A percentile compares a stretch with the other conserved stretches of the same genome.
Evolutionary conservation across 2,797 vertebrate species (phyloP).

Genomic region (Hydrophis major): DNA sequence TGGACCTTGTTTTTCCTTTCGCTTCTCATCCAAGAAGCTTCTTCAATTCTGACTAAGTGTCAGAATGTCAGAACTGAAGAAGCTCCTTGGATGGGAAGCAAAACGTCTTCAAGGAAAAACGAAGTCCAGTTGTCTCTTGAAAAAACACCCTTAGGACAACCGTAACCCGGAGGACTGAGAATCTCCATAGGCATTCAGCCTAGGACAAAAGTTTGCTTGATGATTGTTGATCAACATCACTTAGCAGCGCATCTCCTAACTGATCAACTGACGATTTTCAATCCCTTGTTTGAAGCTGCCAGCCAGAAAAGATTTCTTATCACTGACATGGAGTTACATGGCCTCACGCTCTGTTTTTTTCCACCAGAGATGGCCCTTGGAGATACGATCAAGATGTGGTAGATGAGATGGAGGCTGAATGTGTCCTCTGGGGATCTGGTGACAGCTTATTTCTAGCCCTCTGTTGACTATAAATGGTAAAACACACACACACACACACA

Average conservation of each 20-base stretch:
- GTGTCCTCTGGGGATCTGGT: constrained; percentile 47
- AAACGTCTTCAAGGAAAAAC: neutral
- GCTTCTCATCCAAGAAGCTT: too few relatives aligned
- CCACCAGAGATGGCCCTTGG: constrained; percentile 47
- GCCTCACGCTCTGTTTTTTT: constrained; percentile 38
- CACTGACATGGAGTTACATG: constrained; percentile 14
- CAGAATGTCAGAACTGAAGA: neutral
- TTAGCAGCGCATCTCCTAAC: neutral
- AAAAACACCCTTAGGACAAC: neutral
- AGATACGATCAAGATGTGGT: constrained; percentile 54
- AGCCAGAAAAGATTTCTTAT: constrained; percentile 3
- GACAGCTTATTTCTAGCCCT: constrained; percentile 51
- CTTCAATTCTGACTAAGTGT: too few relatives aligned
- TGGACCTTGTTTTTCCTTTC: neutral
- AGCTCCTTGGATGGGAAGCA: neutral
- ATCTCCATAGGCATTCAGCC: neutral
- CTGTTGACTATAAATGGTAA: constrained; percentile 71
- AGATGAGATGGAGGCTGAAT: constrained; percentile 15
- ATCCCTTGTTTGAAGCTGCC: neutral
- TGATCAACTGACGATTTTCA: too few relatives aligned
- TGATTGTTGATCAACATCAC: too few relatives aligned
- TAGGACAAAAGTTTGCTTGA: neutral
- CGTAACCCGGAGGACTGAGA: neutral
- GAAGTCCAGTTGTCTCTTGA: neutral
- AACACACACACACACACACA: neutral